These are phyloP conservation scores for Acestrorhynchus altus DNA, from an alignment of 2,797 vertebrate genomes.

Conservation along the genomic window DNA sequence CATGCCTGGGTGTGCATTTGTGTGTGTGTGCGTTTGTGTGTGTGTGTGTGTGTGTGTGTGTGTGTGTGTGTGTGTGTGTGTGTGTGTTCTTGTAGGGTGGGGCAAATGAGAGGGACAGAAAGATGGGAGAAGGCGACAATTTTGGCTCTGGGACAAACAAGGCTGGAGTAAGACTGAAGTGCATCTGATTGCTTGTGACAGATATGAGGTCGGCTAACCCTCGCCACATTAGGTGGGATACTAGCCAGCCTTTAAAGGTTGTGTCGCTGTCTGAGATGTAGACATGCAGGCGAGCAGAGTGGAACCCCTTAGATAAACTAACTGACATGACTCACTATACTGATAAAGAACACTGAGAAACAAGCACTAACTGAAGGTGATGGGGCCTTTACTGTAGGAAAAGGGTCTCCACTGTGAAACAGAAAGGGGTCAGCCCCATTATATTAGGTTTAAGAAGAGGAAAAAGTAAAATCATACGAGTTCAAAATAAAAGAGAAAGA, in stretches of 20 bases:
- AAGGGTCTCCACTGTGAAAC: background rate
- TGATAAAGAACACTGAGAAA: background rate
- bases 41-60: background rate
- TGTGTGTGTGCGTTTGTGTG: background rate
- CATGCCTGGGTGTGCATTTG: constrained; percentile 17
- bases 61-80: constrained; percentile 14
- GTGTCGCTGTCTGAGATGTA: constrained; percentile 19
- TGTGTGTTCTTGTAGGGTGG: background rate
- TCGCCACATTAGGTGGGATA: constrained; percentile 30
- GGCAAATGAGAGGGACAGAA: background rate
- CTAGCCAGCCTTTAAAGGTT: constrained; percentile 15
- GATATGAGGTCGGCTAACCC: constrained; percentile 23
- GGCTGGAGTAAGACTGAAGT: constrained; percentile 31
- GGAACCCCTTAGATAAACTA: constrained; percentile 1
- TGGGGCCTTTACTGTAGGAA: background rate
- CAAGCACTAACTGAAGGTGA: constrained; percentile 4
- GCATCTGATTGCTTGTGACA: constrained; percentile 49
- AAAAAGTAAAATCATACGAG: constrained; percentile 6
- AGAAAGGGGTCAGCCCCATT: background rate
- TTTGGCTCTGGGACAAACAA: constrained; percentile 39
- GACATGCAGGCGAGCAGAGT: background rate
- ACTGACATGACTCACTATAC: constrained; percentile 3
- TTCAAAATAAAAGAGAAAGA: constrained; percentile 15
- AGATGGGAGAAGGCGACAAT: constrained; percentile 4
- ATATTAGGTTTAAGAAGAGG: background rate